Conservation (phyloP, 2,113 vertebrate genomes). For the Siniperca chuatsi region DNA sequence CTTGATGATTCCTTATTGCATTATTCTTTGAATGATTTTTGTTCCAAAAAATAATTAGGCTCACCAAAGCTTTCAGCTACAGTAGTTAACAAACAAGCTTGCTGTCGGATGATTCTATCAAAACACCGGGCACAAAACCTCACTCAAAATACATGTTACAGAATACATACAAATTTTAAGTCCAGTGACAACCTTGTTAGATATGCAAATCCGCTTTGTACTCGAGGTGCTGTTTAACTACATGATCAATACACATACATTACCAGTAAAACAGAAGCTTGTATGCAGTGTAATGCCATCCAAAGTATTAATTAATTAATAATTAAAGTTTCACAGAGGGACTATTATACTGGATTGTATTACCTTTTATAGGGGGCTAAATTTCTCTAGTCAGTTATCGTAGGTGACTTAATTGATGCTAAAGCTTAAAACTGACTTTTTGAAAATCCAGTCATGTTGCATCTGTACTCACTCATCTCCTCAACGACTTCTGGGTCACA, state of each 20-base stretch:
- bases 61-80: not conserved
- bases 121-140: not conserved
- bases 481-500: slow-evolving; percentile 94
- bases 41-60: too few species aligned
- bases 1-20: too few species aligned
- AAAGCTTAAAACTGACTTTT: not conserved
- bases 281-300: too few species aligned
- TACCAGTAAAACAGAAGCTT: too few species aligned
- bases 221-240: not conserved
- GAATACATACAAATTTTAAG: not conserved
- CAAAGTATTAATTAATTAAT: too few species aligned
- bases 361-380: too few species aligned
- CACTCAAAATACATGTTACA: not conserved
- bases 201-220: too few species aligned
- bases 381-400: not conserved
- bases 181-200: not conserved
- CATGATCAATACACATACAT: not conserved
- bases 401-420: not conserved
- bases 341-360: too few species aligned
- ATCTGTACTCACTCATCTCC: slow-evolving; percentile 93
- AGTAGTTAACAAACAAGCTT: not conserved
- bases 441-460: not conserved
- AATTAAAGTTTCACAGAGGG: not conserved
- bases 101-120: not conserved
- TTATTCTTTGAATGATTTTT: not conserved